Evolutionary conservation across 2,797 vertebrate genomes (phyloP), one percentile per base, ranked within the genome.

Genomic region (Rallus crepitans): DNA sequence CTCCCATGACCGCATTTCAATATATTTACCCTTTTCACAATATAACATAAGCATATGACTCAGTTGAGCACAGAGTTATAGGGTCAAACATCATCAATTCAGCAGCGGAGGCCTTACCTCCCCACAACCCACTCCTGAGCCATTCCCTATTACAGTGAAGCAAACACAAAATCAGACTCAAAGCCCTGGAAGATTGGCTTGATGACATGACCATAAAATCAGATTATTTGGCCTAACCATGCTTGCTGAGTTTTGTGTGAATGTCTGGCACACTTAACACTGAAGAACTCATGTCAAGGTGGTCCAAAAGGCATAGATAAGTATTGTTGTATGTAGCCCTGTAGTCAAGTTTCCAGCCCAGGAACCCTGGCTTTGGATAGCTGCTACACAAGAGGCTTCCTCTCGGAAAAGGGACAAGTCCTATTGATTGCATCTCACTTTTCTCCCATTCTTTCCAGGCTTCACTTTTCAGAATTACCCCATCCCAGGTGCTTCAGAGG

Each of bases 381-480:
- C 31, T 71, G 40, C 33, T 48, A 55, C 27, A 39, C 3, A 12
- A 33, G 33, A 48, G 30, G 31, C 28, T 48, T 55, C 57, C 40
- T 66, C 20, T 52, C 25, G 39, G 27, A 87, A 78, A 82, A 78
- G 0, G 18, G 30, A 15, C 12, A 90, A 28, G 17, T 79, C 15
- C 42, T 53, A 33, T 0, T 20, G 47, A 53, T 9, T 55, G 28
- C 20, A 60, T n/a, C 33, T 66, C 35, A 4, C 7, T 66, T 73
- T 70, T 70, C 15, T 66, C 25, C 42, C 31, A 63, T 83, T 73
- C 56, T 76, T 91, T 57, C 31, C 56, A 79, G 80, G 50, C 31
- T 69, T 88, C 47, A 17, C 40, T 78, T 90, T 69, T 47, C 61
- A 88, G 63, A 73, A 87, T 76, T 94, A 75, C 28, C 50, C 61